phyloP scores from a whole-genome alignment of 1,140 invertebrate species.

The Acromyrmex charruanus region DNA sequence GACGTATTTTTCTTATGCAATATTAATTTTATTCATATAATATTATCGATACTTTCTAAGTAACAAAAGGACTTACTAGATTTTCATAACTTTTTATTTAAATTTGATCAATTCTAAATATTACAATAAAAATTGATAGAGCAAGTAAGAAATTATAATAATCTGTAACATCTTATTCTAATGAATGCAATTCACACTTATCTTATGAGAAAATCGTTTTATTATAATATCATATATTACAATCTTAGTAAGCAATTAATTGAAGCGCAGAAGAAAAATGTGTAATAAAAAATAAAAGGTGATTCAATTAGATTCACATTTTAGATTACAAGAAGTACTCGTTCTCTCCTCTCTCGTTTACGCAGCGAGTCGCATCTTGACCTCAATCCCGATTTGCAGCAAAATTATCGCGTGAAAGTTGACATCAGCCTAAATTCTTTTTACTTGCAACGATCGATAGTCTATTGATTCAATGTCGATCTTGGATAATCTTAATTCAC shows the following conservation, averaged over 20 bases:
- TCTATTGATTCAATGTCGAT: slow-evolving; percentile 33
- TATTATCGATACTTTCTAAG: not conserved
- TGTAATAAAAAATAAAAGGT: not conserved
- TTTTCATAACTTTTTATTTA: not conserved
- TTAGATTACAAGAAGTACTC: not conserved
- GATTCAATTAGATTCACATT: not conserved
- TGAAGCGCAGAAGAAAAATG: not conserved
- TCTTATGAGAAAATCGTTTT: not conserved
- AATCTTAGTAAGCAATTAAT: not conserved
- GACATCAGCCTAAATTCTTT: slow-evolving; percentile 60
- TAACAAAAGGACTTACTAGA: not conserved
- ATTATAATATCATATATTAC: not conserved
- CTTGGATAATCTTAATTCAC: not conserved
- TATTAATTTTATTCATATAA: not conserved
- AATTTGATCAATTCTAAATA: not conserved
- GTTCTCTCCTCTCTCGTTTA: not conserved
- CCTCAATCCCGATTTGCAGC: slow-evolving; percentile 70
- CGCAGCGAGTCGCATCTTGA: slow-evolving; percentile 24
- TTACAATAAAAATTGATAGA: not conserved
- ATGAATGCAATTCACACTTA: not conserved
- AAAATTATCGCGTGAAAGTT: slow-evolving; percentile 62
- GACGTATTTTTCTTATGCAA: not conserved
- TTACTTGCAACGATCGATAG: not conserved
- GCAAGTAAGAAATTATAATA: not conserved
- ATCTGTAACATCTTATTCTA: not conserved